A percentile compares a stretch with the other conserved stretches of the same genome.
Evolutionary conservation across 2,113 vertebrate species (phyloP).

Genomic region (Perca fluviatilis): DNA sequence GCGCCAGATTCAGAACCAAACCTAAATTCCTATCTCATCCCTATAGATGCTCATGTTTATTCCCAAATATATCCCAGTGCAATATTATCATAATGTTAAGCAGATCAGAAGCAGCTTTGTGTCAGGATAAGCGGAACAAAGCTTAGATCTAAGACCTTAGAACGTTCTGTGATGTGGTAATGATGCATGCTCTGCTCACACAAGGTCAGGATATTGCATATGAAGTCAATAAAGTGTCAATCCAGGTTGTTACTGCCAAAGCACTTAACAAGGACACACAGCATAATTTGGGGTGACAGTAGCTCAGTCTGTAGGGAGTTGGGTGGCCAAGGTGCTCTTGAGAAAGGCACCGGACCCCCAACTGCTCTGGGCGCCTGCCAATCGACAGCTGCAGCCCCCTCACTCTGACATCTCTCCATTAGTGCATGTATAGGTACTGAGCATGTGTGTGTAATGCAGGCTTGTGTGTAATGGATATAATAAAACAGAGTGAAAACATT

Average conservation of each 20-base stretch:
- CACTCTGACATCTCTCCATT: no score
- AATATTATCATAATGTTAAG: constrained; percentile 54
- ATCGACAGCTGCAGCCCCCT: no score
- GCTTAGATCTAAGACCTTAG: constrained; percentile 7
- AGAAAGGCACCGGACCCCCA: no score
- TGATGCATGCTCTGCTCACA: background rate
- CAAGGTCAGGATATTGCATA: constrained; percentile 15
- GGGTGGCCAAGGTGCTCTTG: no score
- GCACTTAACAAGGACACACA: constrained; percentile 10
- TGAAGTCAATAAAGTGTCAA: constrained; percentile 19
- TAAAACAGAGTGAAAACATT: no score
- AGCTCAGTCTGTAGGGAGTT: no score
- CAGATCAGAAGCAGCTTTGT: constrained; percentile 59
- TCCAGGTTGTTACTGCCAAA: background rate
- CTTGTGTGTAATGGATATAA: no score
- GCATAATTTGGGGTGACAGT: no score
- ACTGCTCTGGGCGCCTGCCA: no score
- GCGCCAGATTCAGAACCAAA: constrained; percentile 44
- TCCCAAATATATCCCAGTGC: constrained; percentile 39
- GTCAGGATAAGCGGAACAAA: constrained; percentile 44
- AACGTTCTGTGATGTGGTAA: constrained; percentile 28
- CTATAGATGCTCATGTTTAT: constrained; percentile 60
- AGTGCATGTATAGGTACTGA: no score
- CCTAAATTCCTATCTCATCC: constrained; percentile 57
- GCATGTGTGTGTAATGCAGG: no score